Evolutionary conservation across 2,888 invertebrate genomes (phyloP).

Genomic region (Parnassius mnemosyne): DNA sequence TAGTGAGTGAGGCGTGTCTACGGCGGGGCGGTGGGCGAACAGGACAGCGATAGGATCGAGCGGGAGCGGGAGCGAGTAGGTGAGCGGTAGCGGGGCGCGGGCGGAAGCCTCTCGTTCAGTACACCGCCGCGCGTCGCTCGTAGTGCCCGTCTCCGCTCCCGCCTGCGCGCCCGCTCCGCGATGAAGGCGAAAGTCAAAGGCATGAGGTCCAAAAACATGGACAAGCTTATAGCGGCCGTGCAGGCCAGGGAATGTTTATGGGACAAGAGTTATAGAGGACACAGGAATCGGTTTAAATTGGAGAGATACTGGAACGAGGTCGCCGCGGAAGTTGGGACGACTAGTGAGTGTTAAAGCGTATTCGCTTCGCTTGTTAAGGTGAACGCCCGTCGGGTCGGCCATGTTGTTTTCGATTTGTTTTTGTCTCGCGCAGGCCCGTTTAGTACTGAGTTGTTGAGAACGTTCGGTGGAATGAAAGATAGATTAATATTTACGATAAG

Average conservation of each 20-base stretch:
- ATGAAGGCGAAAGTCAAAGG: slow-evolving; percentile 60
- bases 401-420: slow-evolving; percentile 32
- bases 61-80: slow-evolving; percentile 49
- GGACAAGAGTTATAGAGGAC: slow-evolving; percentile 72
- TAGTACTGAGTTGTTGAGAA: not conserved
- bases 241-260: slow-evolving; percentile 73
- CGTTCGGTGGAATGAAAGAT: not conserved
- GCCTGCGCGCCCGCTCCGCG: slow-evolving; percentile 58
- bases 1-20: slow-evolving; percentile 52
- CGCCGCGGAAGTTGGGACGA: slow-evolving; percentile 68
- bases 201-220: slow-evolving; percentile 67
- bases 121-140: slow-evolving; percentile 52
- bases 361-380: slow-evolving; percentile 40
- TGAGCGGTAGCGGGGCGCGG: slow-evolving; percentile 43
- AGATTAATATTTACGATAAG: slow-evolving; percentile 2
- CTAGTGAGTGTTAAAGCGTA: slow-evolving; percentile 61
- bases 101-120: slow-evolving; percentile 43
- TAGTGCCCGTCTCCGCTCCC: slow-evolving; percentile 48
- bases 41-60: slow-evolving; percentile 51
- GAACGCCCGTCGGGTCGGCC: slow-evolving; percentile 44
- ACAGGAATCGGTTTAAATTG: slow-evolving; percentile 69
- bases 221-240: slow-evolving; percentile 72
- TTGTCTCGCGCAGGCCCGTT: slow-evolving; percentile 15
- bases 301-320: slow-evolving; percentile 77
- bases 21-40: slow-evolving; percentile 45